Evolutionary conservation across 2,113 vertebrate genomes (phyloP), one percentile per base, ranked within the genome.

Genomic region (Hystrix cristata): DNA sequence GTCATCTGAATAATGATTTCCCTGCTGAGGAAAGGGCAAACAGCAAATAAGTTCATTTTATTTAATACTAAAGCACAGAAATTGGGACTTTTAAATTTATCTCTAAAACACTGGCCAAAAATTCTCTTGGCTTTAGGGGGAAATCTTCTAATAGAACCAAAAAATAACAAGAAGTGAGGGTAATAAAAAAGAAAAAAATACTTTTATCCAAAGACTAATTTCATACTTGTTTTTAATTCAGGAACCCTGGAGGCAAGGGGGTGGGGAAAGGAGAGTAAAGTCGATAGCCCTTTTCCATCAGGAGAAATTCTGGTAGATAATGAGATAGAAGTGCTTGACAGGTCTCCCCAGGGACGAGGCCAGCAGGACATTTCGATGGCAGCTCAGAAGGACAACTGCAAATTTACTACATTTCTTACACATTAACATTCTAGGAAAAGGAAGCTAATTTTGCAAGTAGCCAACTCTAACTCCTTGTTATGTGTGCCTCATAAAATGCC

Each of bases 41-140:
- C 65, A 85, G 89, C 91, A 96, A 98, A 90, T 86, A 96, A 93
- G 94, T 95, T 92, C 93, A 95, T 95, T 97, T 96, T 59, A 57
- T 53, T 92, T 95, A 90, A 85, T 82, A 94, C 51, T 43, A 95
- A 87, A 90, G 87, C 84, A 82, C 57, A 90, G 48, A 96, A 96
- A 96, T 64, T 51, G 13, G 51, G 34, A 59, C 60, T 96, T 96
- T 96, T 71, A 81, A 79, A 95, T 95, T 93, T 74, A 85, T 85
- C 67, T 93, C 71, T 93, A 81, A 84, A 93, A 87, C 5, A 62
- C 53, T 62, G 69, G 83, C 88, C 83, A 78, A 92, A 96, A 90
- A 78, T 87, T 95, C 31, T 82, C 57, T 95, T 92, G 87, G 69
- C 83, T 92, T 15, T 67, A 88, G 81, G 65, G 43, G 15, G 62